Conservation (phyloP, 2,113 vertebrate genomes). For the Hepsetus odoe region DNA sequence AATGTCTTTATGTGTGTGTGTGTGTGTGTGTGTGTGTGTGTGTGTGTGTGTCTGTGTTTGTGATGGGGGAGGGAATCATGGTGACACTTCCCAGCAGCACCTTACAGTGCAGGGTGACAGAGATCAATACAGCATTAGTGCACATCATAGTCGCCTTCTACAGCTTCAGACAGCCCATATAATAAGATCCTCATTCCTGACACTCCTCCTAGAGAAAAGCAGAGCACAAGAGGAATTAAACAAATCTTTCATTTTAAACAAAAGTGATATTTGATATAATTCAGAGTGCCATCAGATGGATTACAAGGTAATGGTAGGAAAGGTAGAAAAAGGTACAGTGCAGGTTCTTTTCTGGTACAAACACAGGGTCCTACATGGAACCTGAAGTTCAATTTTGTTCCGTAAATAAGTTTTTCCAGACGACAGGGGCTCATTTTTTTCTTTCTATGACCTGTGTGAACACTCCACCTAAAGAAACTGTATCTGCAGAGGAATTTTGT, state of each 20-base stretch:
- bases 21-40: conserved; percentile 31
- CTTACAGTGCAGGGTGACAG: conserved; percentile 67
- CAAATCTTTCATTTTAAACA: neutral
- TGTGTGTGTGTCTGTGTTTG: conserved; percentile 14
- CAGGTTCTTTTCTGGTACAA: too few species aligned
- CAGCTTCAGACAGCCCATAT: conserved; percentile 56
- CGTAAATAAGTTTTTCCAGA: too few species aligned
- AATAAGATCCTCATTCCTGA: conserved; percentile 32
- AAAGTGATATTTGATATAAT: too few species aligned
- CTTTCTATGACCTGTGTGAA: too few species aligned
- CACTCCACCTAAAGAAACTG: too few species aligned
- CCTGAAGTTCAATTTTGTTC: too few species aligned
- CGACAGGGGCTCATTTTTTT: too few species aligned
- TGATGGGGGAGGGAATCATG: conserved; percentile 23
- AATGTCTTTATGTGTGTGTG: conserved; percentile 4
- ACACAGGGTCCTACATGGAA: too few species aligned
- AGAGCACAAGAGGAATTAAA: conserved; percentile 34
- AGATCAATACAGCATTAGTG: conserved; percentile 77
- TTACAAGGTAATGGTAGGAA: too few species aligned
- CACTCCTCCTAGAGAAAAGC: neutral
- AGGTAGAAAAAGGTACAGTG: too few species aligned
- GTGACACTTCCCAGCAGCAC: conserved; percentile 53
- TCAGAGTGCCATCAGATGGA: neutral
- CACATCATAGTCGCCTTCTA: conserved; percentile 69
- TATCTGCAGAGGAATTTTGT: too few species aligned